These are phyloP conservation scores for Atta texana DNA, from an alignment of 1,140 invertebrate genomes.

Conservation along the genomic window DNA sequence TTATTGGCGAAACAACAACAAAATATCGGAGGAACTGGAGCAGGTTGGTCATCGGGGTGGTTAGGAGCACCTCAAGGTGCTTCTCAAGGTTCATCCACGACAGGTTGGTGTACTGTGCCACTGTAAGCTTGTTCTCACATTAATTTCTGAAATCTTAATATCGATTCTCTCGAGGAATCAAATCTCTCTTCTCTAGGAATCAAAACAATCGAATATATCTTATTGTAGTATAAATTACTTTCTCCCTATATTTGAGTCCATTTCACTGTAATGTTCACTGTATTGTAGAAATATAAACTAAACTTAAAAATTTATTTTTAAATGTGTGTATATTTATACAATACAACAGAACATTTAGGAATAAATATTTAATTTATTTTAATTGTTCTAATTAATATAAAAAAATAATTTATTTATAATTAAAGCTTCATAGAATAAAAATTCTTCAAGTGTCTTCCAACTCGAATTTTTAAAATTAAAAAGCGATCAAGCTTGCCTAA, in stretches of 20 bases:
- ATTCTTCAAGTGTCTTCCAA: slow-evolving; percentile 7
- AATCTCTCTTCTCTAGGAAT: background rate
- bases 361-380: background rate
- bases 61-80: slow-evolving; percentile 87
- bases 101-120: slow-evolving; percentile 81
- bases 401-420: slow-evolving; percentile 3
- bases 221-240: background rate
- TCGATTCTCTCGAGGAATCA: background rate
- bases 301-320: background rate
- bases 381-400: background rate
- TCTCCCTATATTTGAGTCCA: background rate
- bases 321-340: background rate
- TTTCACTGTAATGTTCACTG: background rate
- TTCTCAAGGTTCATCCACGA: slow-evolving; percentile 86
- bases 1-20: slow-evolving; percentile 92
- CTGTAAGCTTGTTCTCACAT: slow-evolving; percentile 46
- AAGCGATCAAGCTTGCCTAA: background rate
- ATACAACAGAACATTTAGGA: background rate
- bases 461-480: background rate
- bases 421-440: too few species aligned
- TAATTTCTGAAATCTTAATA: background rate
- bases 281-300: background rate
- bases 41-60: slow-evolving; percentile 88
- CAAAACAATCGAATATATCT: background rate
- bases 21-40: slow-evolving; percentile 88